Conservation (phyloP, 2,888 invertebrate species). For the Tetanocera ferruginea region DNA sequence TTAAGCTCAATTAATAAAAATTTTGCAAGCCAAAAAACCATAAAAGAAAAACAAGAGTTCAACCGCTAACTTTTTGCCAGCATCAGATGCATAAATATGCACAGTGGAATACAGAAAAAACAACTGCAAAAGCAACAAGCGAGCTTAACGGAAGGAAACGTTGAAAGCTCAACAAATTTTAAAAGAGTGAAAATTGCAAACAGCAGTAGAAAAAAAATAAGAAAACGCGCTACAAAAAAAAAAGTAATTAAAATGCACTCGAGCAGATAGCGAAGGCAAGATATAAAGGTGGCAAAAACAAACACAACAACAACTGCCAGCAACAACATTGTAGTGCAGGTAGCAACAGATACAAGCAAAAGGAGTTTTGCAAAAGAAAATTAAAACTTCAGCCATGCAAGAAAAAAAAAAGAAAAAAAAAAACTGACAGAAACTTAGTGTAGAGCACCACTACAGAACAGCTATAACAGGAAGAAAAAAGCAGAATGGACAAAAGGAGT, state of each 20-base stretch:
- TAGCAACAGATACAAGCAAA: background rate
- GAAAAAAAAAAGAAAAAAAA: background rate
- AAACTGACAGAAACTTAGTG: background rate
- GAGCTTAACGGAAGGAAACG: background rate
- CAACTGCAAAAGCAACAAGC: background rate
- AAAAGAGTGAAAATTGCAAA: conserved; percentile 5
- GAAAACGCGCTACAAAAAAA: background rate
- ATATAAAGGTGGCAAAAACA: conserved; percentile 6
- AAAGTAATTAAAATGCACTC: conserved; percentile 35
- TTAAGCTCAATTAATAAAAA: too few relatives aligned
- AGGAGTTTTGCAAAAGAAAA: background rate
- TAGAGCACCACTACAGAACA: background rate
- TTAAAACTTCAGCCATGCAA: background rate
- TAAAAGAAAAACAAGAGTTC: too few relatives aligned
- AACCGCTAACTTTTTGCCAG: too few relatives aligned
- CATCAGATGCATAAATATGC: too few relatives aligned
- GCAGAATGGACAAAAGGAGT: background rate
- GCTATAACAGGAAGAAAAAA: background rate
- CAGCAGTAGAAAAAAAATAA: background rate
- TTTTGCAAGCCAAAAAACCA: too few relatives aligned
- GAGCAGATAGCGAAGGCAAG: conserved; percentile 6
- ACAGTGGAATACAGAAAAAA: background rate
- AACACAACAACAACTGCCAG: background rate
- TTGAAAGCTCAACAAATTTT: conserved; percentile 10
- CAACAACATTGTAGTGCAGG: background rate